Evolutionary conservation across 2,797 vertebrate genomes (phyloP).

Genomic region (Periophthalmus magnuspinnatus): DNA sequence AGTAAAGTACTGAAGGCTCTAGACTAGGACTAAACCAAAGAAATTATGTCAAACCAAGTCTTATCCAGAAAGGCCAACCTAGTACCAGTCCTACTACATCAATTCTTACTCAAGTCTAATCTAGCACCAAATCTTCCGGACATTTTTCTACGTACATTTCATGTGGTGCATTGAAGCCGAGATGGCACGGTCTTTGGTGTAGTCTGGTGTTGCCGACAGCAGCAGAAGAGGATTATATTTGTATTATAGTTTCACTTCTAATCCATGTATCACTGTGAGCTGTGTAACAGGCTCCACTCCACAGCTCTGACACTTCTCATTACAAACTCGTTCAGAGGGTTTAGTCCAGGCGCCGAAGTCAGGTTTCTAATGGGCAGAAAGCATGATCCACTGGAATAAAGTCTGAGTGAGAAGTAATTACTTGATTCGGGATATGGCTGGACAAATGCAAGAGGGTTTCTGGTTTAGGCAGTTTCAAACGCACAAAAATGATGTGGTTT

Average conservation of each 20-base stretch:
- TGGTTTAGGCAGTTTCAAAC: neutral
- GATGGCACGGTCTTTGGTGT: neutral
- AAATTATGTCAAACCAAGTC: too few relatives aligned
- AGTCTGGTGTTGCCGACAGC: conserved; percentile 62
- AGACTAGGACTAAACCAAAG: too few relatives aligned
- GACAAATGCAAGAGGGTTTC: neutral
- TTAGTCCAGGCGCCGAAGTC: conserved; percentile 49
- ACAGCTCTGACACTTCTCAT: conserved; percentile 65
- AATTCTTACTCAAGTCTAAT: too few relatives aligned
- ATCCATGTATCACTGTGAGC: conserved; percentile 73
- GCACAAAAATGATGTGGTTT: too few relatives aligned
- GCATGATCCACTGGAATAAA: conserved; percentile 29
- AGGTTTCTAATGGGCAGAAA: conserved; percentile 39
- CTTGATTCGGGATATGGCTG: conserved; percentile 15
- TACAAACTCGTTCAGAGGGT: conserved; percentile 67
- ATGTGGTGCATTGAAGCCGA: too few relatives aligned
- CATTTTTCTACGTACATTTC: too few relatives aligned
- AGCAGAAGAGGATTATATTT: conserved; percentile 74
- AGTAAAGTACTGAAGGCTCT: too few relatives aligned
- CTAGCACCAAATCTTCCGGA: too few relatives aligned
- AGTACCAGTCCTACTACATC: too few relatives aligned
- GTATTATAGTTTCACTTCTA: conserved; percentile 74
- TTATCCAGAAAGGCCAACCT: too few relatives aligned
- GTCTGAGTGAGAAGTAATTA: conserved; percentile 26
- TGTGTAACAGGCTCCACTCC: conserved; percentile 72